Evolutionary conservation across 2,888 invertebrate species (phyloP).

Genomic region (Lacanobia wlatinum): DNA sequence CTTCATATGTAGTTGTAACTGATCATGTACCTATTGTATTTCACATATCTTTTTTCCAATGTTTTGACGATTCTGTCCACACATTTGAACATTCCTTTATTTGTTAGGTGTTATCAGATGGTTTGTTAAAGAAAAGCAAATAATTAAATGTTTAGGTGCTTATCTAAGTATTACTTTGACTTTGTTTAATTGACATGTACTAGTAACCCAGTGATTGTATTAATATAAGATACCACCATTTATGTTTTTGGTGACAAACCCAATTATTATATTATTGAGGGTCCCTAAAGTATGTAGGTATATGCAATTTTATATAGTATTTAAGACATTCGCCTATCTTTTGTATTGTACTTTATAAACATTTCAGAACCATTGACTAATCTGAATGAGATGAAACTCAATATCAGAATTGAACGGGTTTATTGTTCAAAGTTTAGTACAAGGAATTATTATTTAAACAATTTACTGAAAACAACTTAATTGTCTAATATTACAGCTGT

Average conservation of each 20-base stretch:
- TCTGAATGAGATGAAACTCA: slow-evolving; percentile 9
- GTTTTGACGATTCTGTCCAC: slow-evolving; percentile 62
- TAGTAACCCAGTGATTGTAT: slow-evolving; percentile 60
- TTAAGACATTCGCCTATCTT: neutral
- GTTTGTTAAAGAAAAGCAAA: slow-evolving; percentile 48
- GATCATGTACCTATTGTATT: slow-evolving; percentile 53
- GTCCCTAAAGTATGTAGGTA: slow-evolving; percentile 12
- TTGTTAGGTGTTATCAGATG: slow-evolving; percentile 59
- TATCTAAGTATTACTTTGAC: slow-evolving; percentile 58
- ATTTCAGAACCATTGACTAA: slow-evolving; percentile 17
- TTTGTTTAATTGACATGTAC: slow-evolving; percentile 61
- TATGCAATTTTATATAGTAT: slow-evolving; percentile 16
- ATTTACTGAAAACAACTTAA: slow-evolving; percentile 9
- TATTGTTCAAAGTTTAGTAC: slow-evolving; percentile 61
- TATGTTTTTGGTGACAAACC: slow-evolving; percentile 33
- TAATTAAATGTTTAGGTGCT: slow-evolving; percentile 58
- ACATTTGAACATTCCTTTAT: slow-evolving; percentile 73
- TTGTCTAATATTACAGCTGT: slow-evolving; percentile 40
- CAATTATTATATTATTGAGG: slow-evolving; percentile 20
- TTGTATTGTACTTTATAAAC: slow-evolving; percentile 17
- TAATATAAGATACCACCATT: slow-evolving; percentile 48
- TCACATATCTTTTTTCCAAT: slow-evolving; percentile 73
- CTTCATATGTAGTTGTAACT: slow-evolving; percentile 42
- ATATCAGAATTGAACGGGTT: slow-evolving; percentile 30
- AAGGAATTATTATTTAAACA: slow-evolving; percentile 51